Conservation (phyloP, 2,888 invertebrate species). For the Hyppa rectilinea region DNA sequence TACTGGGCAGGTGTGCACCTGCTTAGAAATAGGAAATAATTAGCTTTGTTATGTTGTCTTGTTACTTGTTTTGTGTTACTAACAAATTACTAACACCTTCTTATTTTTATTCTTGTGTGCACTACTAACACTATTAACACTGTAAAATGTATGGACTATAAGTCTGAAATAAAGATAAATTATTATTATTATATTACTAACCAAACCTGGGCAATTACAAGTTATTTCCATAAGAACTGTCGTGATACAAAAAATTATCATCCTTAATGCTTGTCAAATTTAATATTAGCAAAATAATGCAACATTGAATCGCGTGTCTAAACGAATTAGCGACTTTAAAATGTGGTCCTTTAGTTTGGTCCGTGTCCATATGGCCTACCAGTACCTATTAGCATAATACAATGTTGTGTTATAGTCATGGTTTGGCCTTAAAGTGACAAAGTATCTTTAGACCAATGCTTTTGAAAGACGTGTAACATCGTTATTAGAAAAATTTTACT, state of each 20-base stretch:
- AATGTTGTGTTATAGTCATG: slow-evolving; percentile 23
- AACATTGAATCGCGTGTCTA: slow-evolving; percentile 49
- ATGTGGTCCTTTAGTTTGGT: slow-evolving; percentile 37
- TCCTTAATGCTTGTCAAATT: slow-evolving; percentile 55
- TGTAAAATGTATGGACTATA: no score
- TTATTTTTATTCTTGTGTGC: no score
- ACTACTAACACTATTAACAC: no score
- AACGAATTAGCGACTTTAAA: slow-evolving; percentile 49
- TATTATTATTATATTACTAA: no score
- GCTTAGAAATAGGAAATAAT: no score
- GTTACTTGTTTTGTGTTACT: no score
- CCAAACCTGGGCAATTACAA: no score
- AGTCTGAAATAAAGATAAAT: no score
- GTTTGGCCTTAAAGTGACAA: slow-evolving; percentile 20
- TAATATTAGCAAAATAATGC: slow-evolving; percentile 50
- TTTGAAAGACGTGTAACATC: slow-evolving; percentile 2
- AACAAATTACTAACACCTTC: no score
- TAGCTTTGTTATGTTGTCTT: no score
- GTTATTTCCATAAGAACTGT: slow-evolving; percentile 43
- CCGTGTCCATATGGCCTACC: slow-evolving; percentile 22
- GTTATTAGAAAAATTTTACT: background rate
- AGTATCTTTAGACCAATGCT: background rate
- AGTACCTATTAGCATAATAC: slow-evolving; percentile 51
- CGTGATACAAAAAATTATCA: slow-evolving; percentile 44
- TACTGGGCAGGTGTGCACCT: no score